Evolutionary conservation across 1,140 invertebrate species (phyloP), one percentile per base, ranked within the genome.

Genomic region (Drosophila quadrilineata): DNA sequence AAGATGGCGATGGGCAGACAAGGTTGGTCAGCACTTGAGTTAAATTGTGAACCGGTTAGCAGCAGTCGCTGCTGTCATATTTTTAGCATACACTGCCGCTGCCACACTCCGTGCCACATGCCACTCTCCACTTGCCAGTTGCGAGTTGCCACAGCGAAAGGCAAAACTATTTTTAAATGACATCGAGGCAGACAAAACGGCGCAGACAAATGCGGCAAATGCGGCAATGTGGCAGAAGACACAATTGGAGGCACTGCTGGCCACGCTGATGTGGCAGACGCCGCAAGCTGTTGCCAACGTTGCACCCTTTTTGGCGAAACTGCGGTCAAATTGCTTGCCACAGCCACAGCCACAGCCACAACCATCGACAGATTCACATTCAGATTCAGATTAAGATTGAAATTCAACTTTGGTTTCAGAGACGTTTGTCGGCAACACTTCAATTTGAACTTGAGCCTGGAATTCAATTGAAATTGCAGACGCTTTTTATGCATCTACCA

Each of bases 161-260:
- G 71, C 76, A 72, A 80, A 80, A 75, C 77, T 80, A 80, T 80
- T 80, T 80, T 80, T 80, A 80, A 80, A 82, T 72, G 77, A 72
- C 68, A 77, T 65, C 70, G 56, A 58, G 60, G 67, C 76, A 80
- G 76, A 80, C 76, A 76, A 49, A 75, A 62, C 76, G 76, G 68
- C 76, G 75, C 75, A 73, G 40, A 52, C 36, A 41, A 43, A n/a
- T n/a, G n/a, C n/a, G 22, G 16, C 41, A 17, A 10, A 24, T 16
- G 48, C 33, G 28, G n/a, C n/a, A 35, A 43, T 29, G 38, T 10
- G 33, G 35, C 22, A 17, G 43, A 21, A 35, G 22, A 24, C 12
- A 19, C 19, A 41, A 14, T 3, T 6, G 26, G 14, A 16, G 6
- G 1, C 50, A 60, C 19, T 21, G 46, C 50, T 12, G 8, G 29